A percentile compares a stretch with the other conserved stretches of the same genome.
phyloP scores from a whole-genome alignment of 1,140 invertebrate genomes.

The Pentalonia nigronervosa region DNA sequence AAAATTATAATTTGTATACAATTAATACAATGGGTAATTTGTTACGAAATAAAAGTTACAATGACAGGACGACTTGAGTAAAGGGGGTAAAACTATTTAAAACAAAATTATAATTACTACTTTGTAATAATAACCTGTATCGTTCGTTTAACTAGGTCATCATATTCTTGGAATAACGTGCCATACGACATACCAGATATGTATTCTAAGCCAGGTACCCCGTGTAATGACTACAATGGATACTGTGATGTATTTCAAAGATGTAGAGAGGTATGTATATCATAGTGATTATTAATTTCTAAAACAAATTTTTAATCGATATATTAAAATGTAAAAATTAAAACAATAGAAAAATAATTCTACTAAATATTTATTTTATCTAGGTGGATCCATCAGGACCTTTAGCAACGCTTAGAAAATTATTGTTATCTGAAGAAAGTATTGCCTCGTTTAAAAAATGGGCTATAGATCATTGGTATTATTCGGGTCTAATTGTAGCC shows the following conservation, averaged over 20 bases:
- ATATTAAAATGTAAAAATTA: background rate
- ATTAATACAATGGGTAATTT: background rate
- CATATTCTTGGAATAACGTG: slow-evolving; percentile 87
- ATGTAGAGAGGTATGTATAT: slow-evolving; percentile 79
- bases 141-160: slow-evolving; percentile 71
- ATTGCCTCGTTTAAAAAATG: slow-evolving; percentile 84
- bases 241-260: slow-evolving; percentile 99
- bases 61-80: background rate
- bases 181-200: slow-evolving; percentile 91
- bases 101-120: background rate
- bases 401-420: slow-evolving; percentile 85
- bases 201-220: slow-evolving; percentile 92
- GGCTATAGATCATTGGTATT: slow-evolving; percentile 86
- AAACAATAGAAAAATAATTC: background rate
- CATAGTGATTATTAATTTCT: background rate
- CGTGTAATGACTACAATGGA: slow-evolving; percentile 97
- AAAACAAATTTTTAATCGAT: no score
- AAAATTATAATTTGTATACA: background rate
- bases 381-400: slow-evolving; percentile 93
- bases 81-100: background rate
- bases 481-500: slow-evolving; percentile 77
- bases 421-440: slow-evolving; percentile 87
- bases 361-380: slow-evolving; percentile 53
- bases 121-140: background rate
- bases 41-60: background rate